A percentile compares a stretch with the other conserved stretches of the same genome.
phyloP scores from a whole-genome alignment of 2,113 vertebrate genomes.

The Rhinopomastus cyanomelas region DNA sequence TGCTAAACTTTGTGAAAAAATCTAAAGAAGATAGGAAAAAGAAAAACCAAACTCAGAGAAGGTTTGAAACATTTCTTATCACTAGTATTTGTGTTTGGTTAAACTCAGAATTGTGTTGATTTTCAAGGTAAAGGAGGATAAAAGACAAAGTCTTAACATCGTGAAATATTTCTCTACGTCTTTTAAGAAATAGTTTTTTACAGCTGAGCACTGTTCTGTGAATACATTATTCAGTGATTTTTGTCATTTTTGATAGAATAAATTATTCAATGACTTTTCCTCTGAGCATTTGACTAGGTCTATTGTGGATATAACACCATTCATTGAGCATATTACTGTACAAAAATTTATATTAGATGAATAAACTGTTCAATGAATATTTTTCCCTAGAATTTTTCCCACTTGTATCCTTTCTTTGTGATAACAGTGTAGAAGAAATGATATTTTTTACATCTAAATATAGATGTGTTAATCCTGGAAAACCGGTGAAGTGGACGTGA shows the following conservation, averaged over 20 bases:
- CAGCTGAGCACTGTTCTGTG: background rate
- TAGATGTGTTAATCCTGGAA: background rate
- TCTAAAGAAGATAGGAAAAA: background rate
- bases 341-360: background rate
- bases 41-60: background rate
- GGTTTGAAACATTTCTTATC: background rate
- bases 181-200: background rate
- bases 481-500: background rate
- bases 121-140: background rate
- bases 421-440: background rate
- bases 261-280: conserved; percentile 23
- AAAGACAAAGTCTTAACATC: background rate
- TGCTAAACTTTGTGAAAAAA: background rate
- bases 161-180: background rate
- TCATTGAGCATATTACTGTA: background rate
- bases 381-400: background rate
- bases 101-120: background rate
- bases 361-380: background rate
- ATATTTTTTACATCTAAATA: background rate
- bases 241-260: conserved; percentile 37
- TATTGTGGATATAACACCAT: background rate
- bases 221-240: conserved; percentile 33
- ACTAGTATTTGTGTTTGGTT: background rate
- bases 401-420: background rate
- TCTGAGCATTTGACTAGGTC: background rate